A percentile compares a stretch with the other conserved stretches of the same genome.
phyloP scores from a whole-genome alignment of 2,888 invertebrate species.

The Drosophila neonasuta region DNA sequence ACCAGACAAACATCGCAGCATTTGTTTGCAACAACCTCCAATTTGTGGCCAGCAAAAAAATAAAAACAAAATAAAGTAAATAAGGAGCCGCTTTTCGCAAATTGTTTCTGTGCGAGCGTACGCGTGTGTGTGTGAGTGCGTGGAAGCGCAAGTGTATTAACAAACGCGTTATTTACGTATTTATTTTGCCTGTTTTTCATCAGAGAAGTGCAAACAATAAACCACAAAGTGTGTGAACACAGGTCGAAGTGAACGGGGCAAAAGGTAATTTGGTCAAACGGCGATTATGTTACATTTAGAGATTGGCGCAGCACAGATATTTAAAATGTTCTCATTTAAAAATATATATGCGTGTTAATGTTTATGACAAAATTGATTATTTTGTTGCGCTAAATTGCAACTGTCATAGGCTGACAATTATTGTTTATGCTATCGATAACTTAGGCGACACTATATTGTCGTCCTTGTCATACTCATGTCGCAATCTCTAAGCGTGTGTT shows the following conservation, averaged over 20 bases:
- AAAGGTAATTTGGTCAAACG: slow-evolving; percentile 38
- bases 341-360: neutral
- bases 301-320: slow-evolving; percentile 14
- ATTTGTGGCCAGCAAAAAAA: slow-evolving; percentile 9
- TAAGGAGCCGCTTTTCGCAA: slow-evolving; percentile 20
- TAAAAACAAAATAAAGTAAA: neutral
- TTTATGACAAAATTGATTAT: neutral
- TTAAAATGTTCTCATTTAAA: neutral
- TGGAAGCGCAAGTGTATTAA: slow-evolving; percentile 5
- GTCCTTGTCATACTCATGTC: slow-evolving; percentile 7
- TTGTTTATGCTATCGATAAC: neutral
- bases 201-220: slow-evolving; percentile 38
- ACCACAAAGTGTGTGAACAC: slow-evolving; percentile 14
- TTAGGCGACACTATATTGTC: neutral
- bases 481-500: slow-evolving; percentile 7
- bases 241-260: slow-evolving; percentile 29
- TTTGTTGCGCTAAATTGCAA: neutral
- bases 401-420: neutral
- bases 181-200: slow-evolving; percentile 32
- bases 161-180: slow-evolving; percentile 16
- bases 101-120: slow-evolving; percentile 15
- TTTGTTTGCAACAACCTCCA: slow-evolving; percentile 8
- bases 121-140: slow-evolving; percentile 1
- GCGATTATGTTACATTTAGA: slow-evolving; percentile 6
- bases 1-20: slow-evolving; percentile 7